phyloP scores from a whole-genome alignment of 2,113 vertebrate species.

The Ceyx melanurus region DNA sequence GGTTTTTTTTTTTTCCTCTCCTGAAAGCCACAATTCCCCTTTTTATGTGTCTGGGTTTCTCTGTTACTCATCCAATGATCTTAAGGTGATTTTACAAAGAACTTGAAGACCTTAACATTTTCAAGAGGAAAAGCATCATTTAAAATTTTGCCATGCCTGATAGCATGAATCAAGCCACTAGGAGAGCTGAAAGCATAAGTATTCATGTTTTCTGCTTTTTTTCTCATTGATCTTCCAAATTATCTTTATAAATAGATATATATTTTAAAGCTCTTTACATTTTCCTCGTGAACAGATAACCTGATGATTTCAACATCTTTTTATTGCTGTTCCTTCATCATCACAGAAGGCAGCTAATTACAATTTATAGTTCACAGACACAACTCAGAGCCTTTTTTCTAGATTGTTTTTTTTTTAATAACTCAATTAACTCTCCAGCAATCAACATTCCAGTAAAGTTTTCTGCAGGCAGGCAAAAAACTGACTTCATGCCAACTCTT shows the following conservation, averaged over 20 bases:
- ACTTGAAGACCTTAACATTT: neutral
- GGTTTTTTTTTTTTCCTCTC: neutral
- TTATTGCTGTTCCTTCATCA: neutral
- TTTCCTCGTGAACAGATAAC: neutral
- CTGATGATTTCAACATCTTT: neutral
- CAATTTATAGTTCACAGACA: neutral
- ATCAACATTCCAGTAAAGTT: neutral
- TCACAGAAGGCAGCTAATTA: slow-evolving; percentile 12
- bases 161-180: neutral
- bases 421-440: neutral
- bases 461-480: neutral
- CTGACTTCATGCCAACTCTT: neutral
- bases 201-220: neutral
- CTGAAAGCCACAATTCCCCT: neutral
- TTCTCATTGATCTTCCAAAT: neutral
- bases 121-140: neutral
- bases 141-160: neutral
- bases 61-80: neutral
- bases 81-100: neutral
- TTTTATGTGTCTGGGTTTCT: neutral
- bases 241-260: neutral
- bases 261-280: neutral
- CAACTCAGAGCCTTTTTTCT: neutral
- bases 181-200: neutral
- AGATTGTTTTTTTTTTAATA: neutral